Base-by-base conservation (phyloP, 2,113 vertebrate genomes). In the Dipodomys merriami region DNA sequence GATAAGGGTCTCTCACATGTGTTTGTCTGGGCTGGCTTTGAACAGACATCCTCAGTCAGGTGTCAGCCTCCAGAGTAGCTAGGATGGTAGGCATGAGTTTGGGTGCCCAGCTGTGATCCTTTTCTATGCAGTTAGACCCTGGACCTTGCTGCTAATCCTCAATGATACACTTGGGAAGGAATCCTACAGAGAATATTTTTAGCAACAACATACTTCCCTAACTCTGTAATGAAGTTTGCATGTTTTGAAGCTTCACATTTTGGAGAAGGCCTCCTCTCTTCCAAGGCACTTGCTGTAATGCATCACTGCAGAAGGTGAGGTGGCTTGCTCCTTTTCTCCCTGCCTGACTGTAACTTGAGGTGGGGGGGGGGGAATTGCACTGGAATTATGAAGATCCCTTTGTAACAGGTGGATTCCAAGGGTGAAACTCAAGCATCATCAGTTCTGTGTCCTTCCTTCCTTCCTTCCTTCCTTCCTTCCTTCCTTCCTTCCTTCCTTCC, bases 141-240 rank as follows among this genome's bases (percentile, higher is more conserved):
- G 79, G 46, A 64, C 60, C 79, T 6, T 27, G 46, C 49, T 20
- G 27, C 65, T 83, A 20, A 71, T 92, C 83, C 20, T 22, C 60
- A 86, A 12, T 44, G 87, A 71, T 62, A 82, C 0, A 8, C 81
- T 91, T 33, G 35, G 67, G 76, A 77, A 95, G 84, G 93, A 76
- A 91, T 87, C 93, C 90, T 74, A 2, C 18, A 1, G 84, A 27
- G 84, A 82, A 4, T 81, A 87, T 87, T 96, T 95, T 95, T 94
- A 93, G 95, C 68, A 85, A 72, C 78, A 78, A 4, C 80, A 86
- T 85, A 39, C 85, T 79, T 95, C 83, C 53, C 76, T 82, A 30
- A 90, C 64, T 81, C 73, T 49, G 65, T 91, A 91, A 91, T 93
- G 0, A 7, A 69, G 82, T 93, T 91, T 90, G 89, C 69, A 23